A percentile compares a stretch with the other conserved stretches of the same genome.
Evolutionary conservation across 2,113 vertebrate genomes (phyloP).

Genomic region (Harpagus bidentatus): DNA sequence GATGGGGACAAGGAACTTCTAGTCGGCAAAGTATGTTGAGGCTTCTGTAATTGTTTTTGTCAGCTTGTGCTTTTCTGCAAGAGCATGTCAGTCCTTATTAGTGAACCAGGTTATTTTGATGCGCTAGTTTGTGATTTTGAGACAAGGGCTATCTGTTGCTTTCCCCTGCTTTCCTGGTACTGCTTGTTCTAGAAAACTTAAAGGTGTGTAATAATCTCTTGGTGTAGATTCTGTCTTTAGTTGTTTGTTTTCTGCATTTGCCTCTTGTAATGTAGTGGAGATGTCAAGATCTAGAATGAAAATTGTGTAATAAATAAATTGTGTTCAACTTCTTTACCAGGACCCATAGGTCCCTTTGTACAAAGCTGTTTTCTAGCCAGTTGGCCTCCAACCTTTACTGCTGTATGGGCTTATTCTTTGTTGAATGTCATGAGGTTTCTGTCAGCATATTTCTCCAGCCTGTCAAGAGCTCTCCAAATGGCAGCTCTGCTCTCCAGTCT

Average conservation of each 20-base stretch:
- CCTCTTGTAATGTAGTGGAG: neutral
- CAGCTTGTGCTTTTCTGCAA: neutral
- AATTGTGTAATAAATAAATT: neutral
- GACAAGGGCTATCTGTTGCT: neutral
- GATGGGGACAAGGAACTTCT: neutral
- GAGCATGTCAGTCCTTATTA: neutral
- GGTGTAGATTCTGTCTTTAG: neutral
- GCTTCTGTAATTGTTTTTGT: neutral
- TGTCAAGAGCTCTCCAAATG: neutral
- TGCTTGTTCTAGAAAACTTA: neutral
- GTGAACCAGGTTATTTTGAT: neutral
- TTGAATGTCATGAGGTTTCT: neutral
- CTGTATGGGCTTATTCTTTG: neutral
- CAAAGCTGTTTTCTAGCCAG: neutral
- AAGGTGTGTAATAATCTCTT: neutral
- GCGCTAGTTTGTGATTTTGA: neutral
- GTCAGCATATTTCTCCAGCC: neutral
- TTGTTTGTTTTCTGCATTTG: neutral
- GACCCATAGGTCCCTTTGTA: neutral
- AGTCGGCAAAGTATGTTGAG: rapidly evolving
- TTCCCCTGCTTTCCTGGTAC: neutral
- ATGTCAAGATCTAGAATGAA: neutral
- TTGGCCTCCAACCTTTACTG: neutral
- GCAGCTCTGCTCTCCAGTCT: neutral
- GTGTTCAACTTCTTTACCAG: neutral